These are phyloP conservation scores for Trypoxylon attenuatum DNA, from an alignment of 2,888 invertebrate genomes.

Conservation along the genomic window DNA sequence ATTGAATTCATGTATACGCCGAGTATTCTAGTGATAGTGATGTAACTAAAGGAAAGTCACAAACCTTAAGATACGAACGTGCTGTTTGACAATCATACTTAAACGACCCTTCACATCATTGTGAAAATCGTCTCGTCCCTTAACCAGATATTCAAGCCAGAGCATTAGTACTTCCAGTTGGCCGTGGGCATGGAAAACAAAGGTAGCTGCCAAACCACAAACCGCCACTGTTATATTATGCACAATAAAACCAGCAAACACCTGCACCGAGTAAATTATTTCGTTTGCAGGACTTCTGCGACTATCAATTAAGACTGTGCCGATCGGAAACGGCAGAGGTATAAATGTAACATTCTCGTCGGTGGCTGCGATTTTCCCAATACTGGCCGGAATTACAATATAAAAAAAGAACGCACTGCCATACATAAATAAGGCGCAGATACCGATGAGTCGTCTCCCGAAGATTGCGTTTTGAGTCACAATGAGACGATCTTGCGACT, in stretches of 20 bases:
- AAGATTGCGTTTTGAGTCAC: constrained; percentile 48
- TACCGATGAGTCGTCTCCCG: constrained; percentile 36
- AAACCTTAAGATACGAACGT: constrained; percentile 34
- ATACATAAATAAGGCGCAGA: constrained; percentile 38
- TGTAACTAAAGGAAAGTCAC: too few relatives aligned
- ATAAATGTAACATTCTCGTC: constrained; percentile 33
- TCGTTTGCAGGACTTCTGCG: constrained; percentile 41
- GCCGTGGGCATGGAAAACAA: constrained; percentile 54
- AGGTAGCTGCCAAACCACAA: constrained; percentile 41
- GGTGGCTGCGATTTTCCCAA: not conserved
- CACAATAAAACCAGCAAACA: constrained; percentile 20
- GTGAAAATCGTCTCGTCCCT: constrained; percentile 6
- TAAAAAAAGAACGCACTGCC: constrained; percentile 29
- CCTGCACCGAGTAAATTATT: constrained; percentile 41
- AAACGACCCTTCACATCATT: constrained; percentile 12
- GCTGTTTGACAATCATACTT: constrained; percentile 33
- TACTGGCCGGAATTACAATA: constrained; percentile 1
- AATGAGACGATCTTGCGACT: constrained; percentile 33
- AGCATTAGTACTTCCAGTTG: constrained; percentile 45
- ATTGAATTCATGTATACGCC: too few relatives aligned
- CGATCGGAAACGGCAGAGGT: constrained; percentile 33
- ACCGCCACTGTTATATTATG: constrained; percentile 26
- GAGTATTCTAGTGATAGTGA: too few relatives aligned
- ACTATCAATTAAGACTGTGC: constrained; percentile 28
- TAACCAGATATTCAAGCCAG: constrained; percentile 35